These are phyloP conservation scores for Panopea generosa DNA, from an alignment of 2,888 invertebrate species.

Conservation along the genomic window DNA sequence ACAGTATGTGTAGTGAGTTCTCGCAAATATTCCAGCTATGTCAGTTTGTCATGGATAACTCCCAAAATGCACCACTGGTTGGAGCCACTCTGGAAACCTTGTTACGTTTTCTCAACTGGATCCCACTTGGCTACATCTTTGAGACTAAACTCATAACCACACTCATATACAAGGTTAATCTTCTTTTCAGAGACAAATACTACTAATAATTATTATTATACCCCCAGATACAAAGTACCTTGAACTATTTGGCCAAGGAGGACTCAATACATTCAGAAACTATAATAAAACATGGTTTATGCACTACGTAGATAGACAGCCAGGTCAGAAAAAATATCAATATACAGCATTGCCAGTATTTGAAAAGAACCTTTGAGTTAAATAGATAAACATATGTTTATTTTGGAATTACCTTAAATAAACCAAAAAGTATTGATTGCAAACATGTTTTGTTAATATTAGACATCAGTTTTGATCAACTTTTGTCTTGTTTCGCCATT, in stretches of 20 bases:
- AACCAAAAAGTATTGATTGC: too few species aligned
- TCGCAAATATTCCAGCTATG: constrained; percentile 99
- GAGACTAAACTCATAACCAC: constrained; percentile 98
- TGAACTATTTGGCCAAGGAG: too few species aligned
- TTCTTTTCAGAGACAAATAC: background rate
- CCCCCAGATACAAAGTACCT: too few species aligned
- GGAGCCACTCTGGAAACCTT: constrained; percentile 98
- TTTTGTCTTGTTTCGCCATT: too few species aligned
- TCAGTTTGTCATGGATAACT: constrained; percentile 98
- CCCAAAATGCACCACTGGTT: constrained; percentile 98
- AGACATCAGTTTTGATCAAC: too few species aligned
- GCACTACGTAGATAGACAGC: too few species aligned
- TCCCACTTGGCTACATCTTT: constrained; percentile 99
- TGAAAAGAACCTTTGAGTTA: background rate
- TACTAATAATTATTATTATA: background rate
- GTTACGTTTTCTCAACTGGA: constrained; percentile 99
- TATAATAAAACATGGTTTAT: too few species aligned
- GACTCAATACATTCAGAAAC: too few species aligned
- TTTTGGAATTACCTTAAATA: too few species aligned
- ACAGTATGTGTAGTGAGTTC: constrained; percentile 99
- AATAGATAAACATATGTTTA: background rate
- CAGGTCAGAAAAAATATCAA: background rate
- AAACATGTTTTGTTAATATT: too few species aligned
- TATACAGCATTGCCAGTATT: too few species aligned
- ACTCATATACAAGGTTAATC: constrained; percentile 92